Percentiles rank a stretch among this genome's conserved stretches.
phyloP scores from a whole-genome alignment of 2,888 invertebrate species.

The Fragum fragum region DNA sequence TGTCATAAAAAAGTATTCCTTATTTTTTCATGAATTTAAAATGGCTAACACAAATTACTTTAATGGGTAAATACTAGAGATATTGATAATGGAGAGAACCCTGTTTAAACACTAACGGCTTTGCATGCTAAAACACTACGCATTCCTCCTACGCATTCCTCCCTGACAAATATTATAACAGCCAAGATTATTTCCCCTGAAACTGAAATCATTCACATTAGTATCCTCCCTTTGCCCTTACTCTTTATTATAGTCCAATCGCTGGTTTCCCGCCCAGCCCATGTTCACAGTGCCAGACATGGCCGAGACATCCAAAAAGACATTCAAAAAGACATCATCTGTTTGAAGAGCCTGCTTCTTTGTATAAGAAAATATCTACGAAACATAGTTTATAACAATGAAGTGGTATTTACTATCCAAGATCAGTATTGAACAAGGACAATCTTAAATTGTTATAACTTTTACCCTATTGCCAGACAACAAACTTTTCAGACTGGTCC shows the following conservation, averaged over 20 bases:
- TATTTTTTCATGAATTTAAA: too few relatives aligned
- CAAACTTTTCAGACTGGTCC: too few relatives aligned
- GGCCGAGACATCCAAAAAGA: conserved; percentile 95
- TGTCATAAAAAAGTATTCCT: too few relatives aligned
- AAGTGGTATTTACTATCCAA: too few relatives aligned
- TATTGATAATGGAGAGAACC: too few relatives aligned
- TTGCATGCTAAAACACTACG: not conserved
- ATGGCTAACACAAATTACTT: too few relatives aligned
- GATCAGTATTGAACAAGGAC: too few relatives aligned
- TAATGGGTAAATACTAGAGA: too few relatives aligned
- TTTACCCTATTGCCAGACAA: too few relatives aligned
- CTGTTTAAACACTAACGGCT: too few relatives aligned
- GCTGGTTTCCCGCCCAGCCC: conserved; percentile 98
- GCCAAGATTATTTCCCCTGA: conserved; percentile 37
- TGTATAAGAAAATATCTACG: conserved; percentile 96
- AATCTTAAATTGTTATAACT: too few relatives aligned
- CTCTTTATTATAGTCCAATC: conserved; percentile 96
- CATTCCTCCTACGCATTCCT: too few relatives aligned
- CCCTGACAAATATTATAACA: conserved; percentile 6
- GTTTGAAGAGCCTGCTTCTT: conserved; percentile 99
- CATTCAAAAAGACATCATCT: conserved; percentile 98
- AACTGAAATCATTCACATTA: conserved; percentile 10
- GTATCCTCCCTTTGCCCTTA: conserved; percentile 73
- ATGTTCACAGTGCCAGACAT: conserved; percentile 96
- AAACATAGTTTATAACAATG: conserved; percentile 23